Evolutionary conservation across 2,888 invertebrate genomes (phyloP), one percentile per base, ranked within the genome.

Genomic region (Apamea sordens): DNA sequence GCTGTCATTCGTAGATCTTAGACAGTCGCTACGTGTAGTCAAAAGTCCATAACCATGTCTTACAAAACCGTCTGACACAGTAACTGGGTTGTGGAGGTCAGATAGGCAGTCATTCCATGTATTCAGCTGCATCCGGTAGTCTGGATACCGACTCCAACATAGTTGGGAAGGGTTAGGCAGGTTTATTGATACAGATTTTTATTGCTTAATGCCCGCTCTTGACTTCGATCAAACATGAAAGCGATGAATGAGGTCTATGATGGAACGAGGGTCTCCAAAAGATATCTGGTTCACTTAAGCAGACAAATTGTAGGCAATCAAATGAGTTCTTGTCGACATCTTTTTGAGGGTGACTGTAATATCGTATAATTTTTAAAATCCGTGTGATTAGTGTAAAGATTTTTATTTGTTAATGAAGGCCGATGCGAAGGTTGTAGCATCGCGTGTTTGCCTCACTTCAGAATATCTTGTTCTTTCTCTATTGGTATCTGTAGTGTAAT

Each of bases 291-390:
- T 53, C 6, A 18, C 5, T 56, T 24, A 56, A 3, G 24, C 56
- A 56, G 53, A 56, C 63, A 32, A 21, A 63, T 70, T n/a, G 24
- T 36, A 36, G 10, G 10, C 10, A 56, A 4, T 56, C 6, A 70
- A 56, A 56, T n/a, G 24, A 56, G 53, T 70, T 70, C 36, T 53
- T 70, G 36, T 36, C 6, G 10, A 56, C 18, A 59, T 71, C 0
- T 59, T 18, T 71, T 36, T 59, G 36, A 21, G 7, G 36, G 36
- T 53, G 32, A n/a, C 70, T 71, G 64, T 74, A 79, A n/a, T 67
- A 76, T 73, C n/a, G 21, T 72, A 70, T 76, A 64, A 85, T 83
- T 65, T 80, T 80, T 75, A 70, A 72, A 85, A 83, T 77, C 74
- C 56, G 32, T 36, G 73, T 73, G 75, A 73, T 80, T 80, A 80